Base-by-base conservation (phyloP, 2,113 vertebrate genomes). In the Ammodytes dubius region DNA sequence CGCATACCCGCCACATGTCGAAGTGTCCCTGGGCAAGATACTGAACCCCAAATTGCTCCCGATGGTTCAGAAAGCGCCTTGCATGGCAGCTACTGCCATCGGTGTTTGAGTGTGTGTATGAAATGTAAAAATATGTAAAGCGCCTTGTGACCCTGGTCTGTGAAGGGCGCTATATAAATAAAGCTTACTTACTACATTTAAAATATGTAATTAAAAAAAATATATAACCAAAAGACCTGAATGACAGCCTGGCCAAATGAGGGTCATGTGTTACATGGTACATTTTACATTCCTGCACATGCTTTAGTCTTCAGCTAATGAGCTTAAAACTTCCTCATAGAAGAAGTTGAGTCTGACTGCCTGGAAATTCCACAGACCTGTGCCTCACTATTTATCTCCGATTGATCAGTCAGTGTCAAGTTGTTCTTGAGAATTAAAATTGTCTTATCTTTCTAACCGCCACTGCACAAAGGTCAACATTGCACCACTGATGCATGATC, bases 391-490 rank as follows among this genome's bases (percentile, higher is more conserved):
- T 57, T 3, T 49, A 71, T 79, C 77, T 70, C 74, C 5, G 2
- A 27, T 65, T 27, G 42, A 71, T 63, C 59, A 67, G 45, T 73
- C 72, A 65, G 64, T n/a, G 40, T 17, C 15, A 52, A 70, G 13
- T 7, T 37, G 2, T 43, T 68, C 53, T 71, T 77, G 43, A 61
- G 27, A 63, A 67, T 84, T 60, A 57, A 59, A 70, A 61, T 43
- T 12, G 11, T 4, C 19, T 5, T 2, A n/a, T n/a, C 13, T 47
- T 46, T 70, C 11, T 13, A n/a, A 70, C 19, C 15, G 58, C 70
- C 75, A 2, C 46, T 65, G 81, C 64, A 43, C 86, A 87, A 91
- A 87, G 88, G 83, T 70, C 86, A 82, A 2, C n/a, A 53, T 86
- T 85, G 61, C 71, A 72, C 49, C 87, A 87, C 66, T 46, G 64